These are phyloP conservation scores for Reticulitermes speratus DNA, from an alignment of 1,140 invertebrate genomes.

Conservation along the genomic window DNA sequence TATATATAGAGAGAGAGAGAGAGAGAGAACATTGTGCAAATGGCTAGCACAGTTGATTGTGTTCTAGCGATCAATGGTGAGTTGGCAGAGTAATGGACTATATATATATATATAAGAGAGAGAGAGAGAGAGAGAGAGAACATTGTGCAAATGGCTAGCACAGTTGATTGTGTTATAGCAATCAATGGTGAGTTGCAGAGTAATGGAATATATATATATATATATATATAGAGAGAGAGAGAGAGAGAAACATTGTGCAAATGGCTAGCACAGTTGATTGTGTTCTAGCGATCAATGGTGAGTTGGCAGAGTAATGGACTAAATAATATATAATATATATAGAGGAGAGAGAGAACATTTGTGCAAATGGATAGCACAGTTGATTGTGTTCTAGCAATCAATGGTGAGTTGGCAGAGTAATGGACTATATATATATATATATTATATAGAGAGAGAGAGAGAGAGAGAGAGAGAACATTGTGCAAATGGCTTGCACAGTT, in stretches of 20 bases:
- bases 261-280: conserved; percentile 80
- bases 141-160: conserved; percentile 76
- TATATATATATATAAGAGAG: no score
- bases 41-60: conserved; percentile 81
- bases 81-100: conserved; percentile 64
- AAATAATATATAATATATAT: no score
- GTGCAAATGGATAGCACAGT: conserved; percentile 71
- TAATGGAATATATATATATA: conserved; percentile 84
- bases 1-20: no score
- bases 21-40: conserved; percentile 78
- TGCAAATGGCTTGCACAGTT: conserved; percentile 73
- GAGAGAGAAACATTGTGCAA: conserved; percentile 83
- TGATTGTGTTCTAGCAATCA: conserved; percentile 88
- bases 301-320: conserved; percentile 64
- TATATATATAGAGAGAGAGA: no score
- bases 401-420: conserved; percentile 65
- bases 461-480: conserved; percentile 78
- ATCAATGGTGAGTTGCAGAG: conserved; percentile 70
- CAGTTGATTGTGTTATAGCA: conserved; percentile 86
- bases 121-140: conserved; percentile 69
- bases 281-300: conserved; percentile 85
- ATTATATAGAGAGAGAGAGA: no score
- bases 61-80: conserved; percentile 85
- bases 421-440: no score
- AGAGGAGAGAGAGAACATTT: conserved; percentile 73